Percentiles rank a stretch among this genome's conserved stretches.
These are phyloP conservation scores for Anneissia japonica DNA, from an alignment of 35 echinoderm and acorn worm species.

Conservation along the genomic window DNA sequence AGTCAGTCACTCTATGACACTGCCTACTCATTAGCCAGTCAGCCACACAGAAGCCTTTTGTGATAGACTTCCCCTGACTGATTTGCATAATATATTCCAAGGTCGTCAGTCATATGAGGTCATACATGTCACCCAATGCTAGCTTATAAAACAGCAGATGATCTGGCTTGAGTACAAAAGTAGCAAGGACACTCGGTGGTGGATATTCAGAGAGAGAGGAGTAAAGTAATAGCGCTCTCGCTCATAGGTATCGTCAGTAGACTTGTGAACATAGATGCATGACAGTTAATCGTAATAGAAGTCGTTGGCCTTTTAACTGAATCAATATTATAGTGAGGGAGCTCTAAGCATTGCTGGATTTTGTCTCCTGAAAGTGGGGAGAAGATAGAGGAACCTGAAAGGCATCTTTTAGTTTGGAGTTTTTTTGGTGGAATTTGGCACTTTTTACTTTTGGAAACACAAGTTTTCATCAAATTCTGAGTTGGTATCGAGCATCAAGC, in stretches of 20 bases:
- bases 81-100: conserved; percentile 2
- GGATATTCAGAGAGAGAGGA: not conserved
- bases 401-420: not conserved
- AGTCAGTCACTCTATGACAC: not conserved
- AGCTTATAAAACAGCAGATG: not conserved
- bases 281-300: not conserved
- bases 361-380: not conserved
- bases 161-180: not conserved
- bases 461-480: not conserved
- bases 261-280: not conserved
- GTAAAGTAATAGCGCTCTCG: too few relatives aligned
- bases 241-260: not conserved
- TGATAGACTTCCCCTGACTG: not conserved
- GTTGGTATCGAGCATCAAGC: not conserved
- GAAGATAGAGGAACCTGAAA: not conserved
- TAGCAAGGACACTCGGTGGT: not conserved
- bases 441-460: not conserved
- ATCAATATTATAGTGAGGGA: not conserved
- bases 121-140: not conserved
- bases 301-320: not conserved
- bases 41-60: not conserved
- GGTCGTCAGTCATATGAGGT: not conserved
- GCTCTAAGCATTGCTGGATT: not conserved
- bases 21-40: not conserved
- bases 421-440: not conserved